Evolutionary conservation across 2,797 vertebrate species (phyloP), one percentile per base, ranked within the genome.

Genomic region (Myotis daubentonii): DNA sequence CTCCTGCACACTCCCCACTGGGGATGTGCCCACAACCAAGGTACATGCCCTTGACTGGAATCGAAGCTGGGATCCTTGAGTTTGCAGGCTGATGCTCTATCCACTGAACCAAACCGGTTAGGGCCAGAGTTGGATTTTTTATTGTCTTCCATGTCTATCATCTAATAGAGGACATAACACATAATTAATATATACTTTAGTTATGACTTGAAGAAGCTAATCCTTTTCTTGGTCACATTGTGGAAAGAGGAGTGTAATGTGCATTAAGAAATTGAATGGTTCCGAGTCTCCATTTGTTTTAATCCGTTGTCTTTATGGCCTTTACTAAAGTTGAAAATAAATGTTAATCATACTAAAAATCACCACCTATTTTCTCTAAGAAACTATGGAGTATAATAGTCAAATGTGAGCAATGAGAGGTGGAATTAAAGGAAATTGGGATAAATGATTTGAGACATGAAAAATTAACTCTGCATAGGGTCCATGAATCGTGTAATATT

Each of bases 371-470:
- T 88, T 92, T 85, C 36, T 83, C 71, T 55, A 30, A 89, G 7
- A 85, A 87, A 83, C 12, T 81, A 74, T n/a, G n/a, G 65, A 47
- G 6, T 78, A 62, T 33, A 62, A 38, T 72, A 36, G 10, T 94
- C 60, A 93, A 71, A 79, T 62, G 4, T 90, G 28, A 95, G 28
- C 38, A 74, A 22, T 47, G 41, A 57, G 49, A 82, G 2, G 3
- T 79, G 60, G 66, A 96, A 72, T 87, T 25, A 85, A 87, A 87
- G 41, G 44, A 94, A 94, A 88, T 88, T 75, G 83, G 28, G 20
- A 2, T 88, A 72, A 75, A 49, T 62, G 33, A 87, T 81, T 38
- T 76, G n/a, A 53, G 88, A 51, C 22, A 57, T 76, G 57, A 85
- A 94, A 57, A 89, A 82, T 47, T 68, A 92, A 36, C 41, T 65